Percentiles rank a stretch among this genome's conserved stretches.
Evolutionary conservation across 2,888 invertebrate genomes (phyloP).

Genomic region (Hermaeophaga mercurialis): DNA sequence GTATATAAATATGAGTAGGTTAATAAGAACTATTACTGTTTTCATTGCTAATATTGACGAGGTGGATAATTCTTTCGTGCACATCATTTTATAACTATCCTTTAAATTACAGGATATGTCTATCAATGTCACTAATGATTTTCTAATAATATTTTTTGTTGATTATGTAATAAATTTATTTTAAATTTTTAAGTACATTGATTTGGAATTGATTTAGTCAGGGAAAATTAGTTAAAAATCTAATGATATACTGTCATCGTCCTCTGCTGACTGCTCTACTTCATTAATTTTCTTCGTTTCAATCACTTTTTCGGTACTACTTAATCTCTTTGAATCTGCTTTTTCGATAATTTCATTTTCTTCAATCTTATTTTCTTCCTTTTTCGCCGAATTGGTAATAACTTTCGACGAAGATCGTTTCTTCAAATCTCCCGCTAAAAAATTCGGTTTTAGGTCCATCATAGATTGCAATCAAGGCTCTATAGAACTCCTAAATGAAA

Average conservation of each 20-base stretch:
- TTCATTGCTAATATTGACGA: not conserved
- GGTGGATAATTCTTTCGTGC: not conserved
- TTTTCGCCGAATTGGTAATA: not conserved
- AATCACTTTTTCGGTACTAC: not conserved
- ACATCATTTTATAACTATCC: too few species aligned
- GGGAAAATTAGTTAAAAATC: constrained; percentile 2
- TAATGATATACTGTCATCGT: constrained; percentile 2
- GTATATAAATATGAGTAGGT: not conserved
- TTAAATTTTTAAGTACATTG: not conserved
- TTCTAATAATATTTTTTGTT: too few species aligned
- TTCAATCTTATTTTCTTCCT: not conserved
- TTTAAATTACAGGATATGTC: not conserved
- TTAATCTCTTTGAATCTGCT: not conserved
- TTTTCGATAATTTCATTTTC: not conserved
- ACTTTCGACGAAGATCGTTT: not conserved
- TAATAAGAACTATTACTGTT: not conserved
- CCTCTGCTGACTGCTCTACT: not conserved
- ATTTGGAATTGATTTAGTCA: not conserved
- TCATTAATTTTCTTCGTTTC: not conserved
- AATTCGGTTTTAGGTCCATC: not conserved
- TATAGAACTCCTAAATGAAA: too few species aligned
- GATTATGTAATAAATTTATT: not conserved
- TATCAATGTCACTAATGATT: not conserved
- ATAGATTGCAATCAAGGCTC: too few species aligned
- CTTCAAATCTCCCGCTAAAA: not conserved